Conservation (phyloP, 1,140 invertebrate genomes). For the Pseudobourletiella spinata region DNA sequence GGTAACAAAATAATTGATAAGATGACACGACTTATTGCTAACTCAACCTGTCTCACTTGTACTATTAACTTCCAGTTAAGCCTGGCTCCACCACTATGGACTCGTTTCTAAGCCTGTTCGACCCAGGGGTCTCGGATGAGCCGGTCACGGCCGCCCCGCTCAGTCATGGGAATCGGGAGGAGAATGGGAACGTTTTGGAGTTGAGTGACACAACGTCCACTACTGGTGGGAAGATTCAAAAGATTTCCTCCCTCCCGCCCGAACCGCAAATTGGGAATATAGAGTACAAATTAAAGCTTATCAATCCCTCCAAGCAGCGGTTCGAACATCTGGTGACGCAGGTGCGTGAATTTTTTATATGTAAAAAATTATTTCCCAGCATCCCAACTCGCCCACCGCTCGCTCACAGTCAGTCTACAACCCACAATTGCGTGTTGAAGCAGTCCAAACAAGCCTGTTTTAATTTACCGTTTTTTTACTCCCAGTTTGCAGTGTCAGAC, state of each 20-base stretch:
- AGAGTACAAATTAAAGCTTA: slow-evolving; percentile 84
- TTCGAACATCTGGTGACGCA: slow-evolving; percentile 85
- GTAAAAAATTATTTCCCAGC: too few species aligned
- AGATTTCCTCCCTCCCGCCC: slow-evolving; percentile 56
- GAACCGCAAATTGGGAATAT: slow-evolving; percentile 84
- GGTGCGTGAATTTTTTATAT: slow-evolving; percentile 45
- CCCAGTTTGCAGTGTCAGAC: too few species aligned
- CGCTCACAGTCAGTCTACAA: too few species aligned
- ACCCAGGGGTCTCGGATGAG: slow-evolving; percentile 47
- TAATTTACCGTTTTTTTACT: too few species aligned
- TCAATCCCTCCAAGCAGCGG: slow-evolving; percentile 69
- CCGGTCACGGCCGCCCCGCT: neutral
- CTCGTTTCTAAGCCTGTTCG: slow-evolving; percentile 67
- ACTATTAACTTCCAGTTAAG: too few species aligned
- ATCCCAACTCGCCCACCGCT: too few species aligned
- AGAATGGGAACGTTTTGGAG: slow-evolving; percentile 21
- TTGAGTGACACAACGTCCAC: neutral
- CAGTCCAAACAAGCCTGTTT: too few species aligned
- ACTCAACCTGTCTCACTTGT: too few species aligned
- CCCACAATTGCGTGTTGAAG: too few species aligned
- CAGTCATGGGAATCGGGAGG: neutral
- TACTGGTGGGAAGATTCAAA: neutral
- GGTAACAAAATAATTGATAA: too few species aligned
- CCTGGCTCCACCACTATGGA: too few species aligned
- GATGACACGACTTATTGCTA: too few species aligned